phyloP scores from a whole-genome alignment of 2,113 vertebrate genomes.

The Coryphaenoides rupestris region DNA sequence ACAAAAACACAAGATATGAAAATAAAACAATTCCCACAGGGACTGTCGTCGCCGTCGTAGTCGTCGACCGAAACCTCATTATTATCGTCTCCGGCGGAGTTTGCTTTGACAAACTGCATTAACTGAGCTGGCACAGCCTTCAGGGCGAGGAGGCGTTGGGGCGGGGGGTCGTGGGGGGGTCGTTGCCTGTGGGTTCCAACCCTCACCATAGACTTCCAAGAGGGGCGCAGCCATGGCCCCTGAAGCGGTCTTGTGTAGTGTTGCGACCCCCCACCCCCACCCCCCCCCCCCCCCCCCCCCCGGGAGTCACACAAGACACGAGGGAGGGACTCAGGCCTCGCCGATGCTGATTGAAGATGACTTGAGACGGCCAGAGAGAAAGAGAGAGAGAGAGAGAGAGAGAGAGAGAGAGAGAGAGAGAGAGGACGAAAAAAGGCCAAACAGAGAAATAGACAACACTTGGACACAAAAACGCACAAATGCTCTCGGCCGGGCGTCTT shows the following conservation, averaged over 20 bases:
- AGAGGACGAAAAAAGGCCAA: constrained; percentile 1
- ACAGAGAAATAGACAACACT: constrained; percentile 16
- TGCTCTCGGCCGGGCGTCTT: constrained; percentile 48
- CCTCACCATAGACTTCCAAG: constrained; percentile 54
- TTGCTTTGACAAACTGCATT: constrained; percentile 1
- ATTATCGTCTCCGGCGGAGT: not conserved
- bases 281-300: no score
- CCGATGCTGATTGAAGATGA: constrained; percentile 61
- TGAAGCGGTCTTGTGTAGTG: constrained; percentile 44
- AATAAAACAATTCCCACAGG: not conserved
- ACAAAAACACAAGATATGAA: not conserved
- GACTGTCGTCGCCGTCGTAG: constrained; percentile 22
- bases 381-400: constrained; percentile 6
- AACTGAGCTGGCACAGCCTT: constrained; percentile 35
- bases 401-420: constrained; percentile 21
- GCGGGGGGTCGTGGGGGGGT: constrained; percentile 5
- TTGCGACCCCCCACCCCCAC: constrained; percentile 13
- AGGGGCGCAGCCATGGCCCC: constrained; percentile 46
- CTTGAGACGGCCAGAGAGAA: constrained; percentile 45
- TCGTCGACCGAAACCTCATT: constrained; percentile 23
- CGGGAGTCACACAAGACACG: not conserved
- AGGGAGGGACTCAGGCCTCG: constrained; percentile 45
- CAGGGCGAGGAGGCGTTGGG: constrained; percentile 21
- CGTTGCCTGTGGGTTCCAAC: constrained; percentile 45
- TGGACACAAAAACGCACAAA: constrained; percentile 41